A percentile compares a stretch with the other conserved stretches of the same genome.
Evolutionary conservation across 2,888 invertebrate genomes (phyloP).

Genomic region (Eumerus sabulonum): DNA sequence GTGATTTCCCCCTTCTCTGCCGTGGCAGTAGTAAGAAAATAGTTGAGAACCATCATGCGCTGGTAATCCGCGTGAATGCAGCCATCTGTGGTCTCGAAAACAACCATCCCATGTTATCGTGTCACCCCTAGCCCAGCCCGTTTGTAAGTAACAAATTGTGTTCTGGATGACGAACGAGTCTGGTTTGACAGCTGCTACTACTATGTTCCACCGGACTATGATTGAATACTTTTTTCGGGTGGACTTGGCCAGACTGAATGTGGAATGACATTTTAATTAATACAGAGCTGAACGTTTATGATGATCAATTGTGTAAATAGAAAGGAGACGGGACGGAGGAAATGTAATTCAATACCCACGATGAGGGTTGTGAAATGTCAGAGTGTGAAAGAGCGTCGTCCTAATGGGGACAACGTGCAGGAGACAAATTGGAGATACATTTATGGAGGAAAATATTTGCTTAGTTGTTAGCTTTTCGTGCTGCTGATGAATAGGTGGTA

Average conservation of each 20-base stretch:
- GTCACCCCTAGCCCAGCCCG: conserved; percentile 5
- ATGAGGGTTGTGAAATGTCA: conserved; percentile 26
- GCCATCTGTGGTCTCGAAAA: conserved; percentile 60
- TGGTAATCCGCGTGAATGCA: conserved; percentile 58
- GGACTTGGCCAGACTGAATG: conserved; percentile 50
- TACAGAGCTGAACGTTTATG: conserved; percentile 70
- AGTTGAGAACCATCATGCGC: neutral
- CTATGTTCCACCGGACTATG: conserved; percentile 37
- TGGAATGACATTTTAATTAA: conserved; percentile 77
- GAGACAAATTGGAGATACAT: conserved; percentile 22
- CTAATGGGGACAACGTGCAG: neutral
- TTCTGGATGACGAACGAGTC: conserved; percentile 52
- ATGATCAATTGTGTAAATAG: conserved; percentile 66
- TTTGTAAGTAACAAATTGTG: conserved; percentile 63
- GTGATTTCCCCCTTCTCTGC: conserved; percentile 38
- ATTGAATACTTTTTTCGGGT: conserved; percentile 54
- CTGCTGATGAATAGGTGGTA: conserved; percentile 43
- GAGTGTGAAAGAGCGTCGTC: conserved; percentile 1
- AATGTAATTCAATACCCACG: conserved; percentile 62
- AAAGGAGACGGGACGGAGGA: conserved; percentile 6
- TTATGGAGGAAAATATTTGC: conserved; percentile 56
- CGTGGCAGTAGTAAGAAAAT: conserved; percentile 10
- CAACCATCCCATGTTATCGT: neutral
- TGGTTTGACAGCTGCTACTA: conserved; percentile 63
- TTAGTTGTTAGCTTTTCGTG: conserved; percentile 50